These are phyloP conservation scores for Tinea semifulvella DNA, from an alignment of 2,888 invertebrate species.

Conservation along the genomic window DNA sequence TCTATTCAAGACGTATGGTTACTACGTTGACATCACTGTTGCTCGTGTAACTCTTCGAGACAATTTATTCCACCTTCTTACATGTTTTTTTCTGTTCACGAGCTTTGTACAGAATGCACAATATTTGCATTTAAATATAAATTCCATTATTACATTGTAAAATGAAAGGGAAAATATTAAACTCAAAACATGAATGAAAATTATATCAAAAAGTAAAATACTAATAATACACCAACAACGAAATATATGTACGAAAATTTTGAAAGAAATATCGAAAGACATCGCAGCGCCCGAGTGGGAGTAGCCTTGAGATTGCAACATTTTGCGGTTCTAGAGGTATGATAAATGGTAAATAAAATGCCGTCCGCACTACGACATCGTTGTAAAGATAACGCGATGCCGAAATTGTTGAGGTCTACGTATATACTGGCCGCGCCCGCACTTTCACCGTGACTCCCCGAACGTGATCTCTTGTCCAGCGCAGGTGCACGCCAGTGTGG, in stretches of 20 bases:
- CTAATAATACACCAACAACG: background rate
- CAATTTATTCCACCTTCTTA: slow-evolving; percentile 9
- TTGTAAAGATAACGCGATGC: slow-evolving; percentile 7
- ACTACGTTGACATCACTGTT: slow-evolving; percentile 10
- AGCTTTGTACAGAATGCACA: slow-evolving; percentile 1
- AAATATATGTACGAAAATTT: background rate
- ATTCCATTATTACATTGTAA: too few species aligned
- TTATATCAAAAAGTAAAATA: background rate
- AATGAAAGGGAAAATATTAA: background rate
- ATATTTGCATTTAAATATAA: background rate
- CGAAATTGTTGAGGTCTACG: slow-evolving; percentile 9
- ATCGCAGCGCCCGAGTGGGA: slow-evolving; percentile 4
- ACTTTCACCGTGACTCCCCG: slow-evolving; percentile 15
- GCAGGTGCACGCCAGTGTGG: slow-evolving; percentile 10
- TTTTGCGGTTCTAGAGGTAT: slow-evolving; percentile 1
- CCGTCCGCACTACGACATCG: slow-evolving; percentile 6
- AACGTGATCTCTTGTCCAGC: slow-evolving; percentile 12
- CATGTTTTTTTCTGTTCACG: slow-evolving; percentile 1
- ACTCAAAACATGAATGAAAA: too few species aligned
- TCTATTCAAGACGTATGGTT: slow-evolving; percentile 17
- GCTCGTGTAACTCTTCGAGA: slow-evolving; percentile 7
- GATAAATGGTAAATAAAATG: slow-evolving; percentile 13
- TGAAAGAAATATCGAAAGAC: slow-evolving; percentile 13
- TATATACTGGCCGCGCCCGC: slow-evolving; percentile 6
- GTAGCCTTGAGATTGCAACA: slow-evolving; percentile 14